Conservation (phyloP, 2,797 vertebrate species). For the Arnoldichthys spilopterus region DNA sequence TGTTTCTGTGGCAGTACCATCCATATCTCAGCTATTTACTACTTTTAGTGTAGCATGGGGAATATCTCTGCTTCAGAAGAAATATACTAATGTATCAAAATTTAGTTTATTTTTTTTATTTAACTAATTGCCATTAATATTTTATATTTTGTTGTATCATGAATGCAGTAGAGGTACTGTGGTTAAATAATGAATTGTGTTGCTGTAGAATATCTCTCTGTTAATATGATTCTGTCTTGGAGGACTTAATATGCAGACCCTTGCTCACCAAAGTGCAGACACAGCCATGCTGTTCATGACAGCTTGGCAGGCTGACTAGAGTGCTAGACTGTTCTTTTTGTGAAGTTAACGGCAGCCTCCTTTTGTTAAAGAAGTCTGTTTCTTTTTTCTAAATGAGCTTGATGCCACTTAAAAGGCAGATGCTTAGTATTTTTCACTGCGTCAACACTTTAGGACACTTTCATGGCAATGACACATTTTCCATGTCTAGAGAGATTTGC, state of each 20-base stretch:
- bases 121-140: too few species aligned
- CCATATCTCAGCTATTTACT: neutral
- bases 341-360: conserved; percentile 1
- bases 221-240: conserved; percentile 5
- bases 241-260: neutral
- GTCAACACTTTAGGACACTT: too few species aligned
- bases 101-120: neutral
- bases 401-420: neutral
- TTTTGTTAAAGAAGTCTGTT: neutral
- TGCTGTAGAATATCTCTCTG: neutral
- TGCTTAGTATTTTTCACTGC: too few species aligned
- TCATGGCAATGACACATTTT: too few species aligned
- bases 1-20: conserved; percentile 10
- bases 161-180: neutral
- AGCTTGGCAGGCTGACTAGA: conserved; percentile 18
- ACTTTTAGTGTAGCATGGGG: conserved; percentile 15
- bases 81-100: neutral
- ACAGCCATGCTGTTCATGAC: conserved; percentile 19
- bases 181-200: neutral
- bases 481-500: too few species aligned
- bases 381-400: neutral
- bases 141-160: neutral
- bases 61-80: neutral
- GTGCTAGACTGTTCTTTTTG: conserved; percentile 22
- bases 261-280: conserved; percentile 17